Base-by-base conservation (phyloP, 2,113 vertebrate species). In the Caracal caracal region DNA sequence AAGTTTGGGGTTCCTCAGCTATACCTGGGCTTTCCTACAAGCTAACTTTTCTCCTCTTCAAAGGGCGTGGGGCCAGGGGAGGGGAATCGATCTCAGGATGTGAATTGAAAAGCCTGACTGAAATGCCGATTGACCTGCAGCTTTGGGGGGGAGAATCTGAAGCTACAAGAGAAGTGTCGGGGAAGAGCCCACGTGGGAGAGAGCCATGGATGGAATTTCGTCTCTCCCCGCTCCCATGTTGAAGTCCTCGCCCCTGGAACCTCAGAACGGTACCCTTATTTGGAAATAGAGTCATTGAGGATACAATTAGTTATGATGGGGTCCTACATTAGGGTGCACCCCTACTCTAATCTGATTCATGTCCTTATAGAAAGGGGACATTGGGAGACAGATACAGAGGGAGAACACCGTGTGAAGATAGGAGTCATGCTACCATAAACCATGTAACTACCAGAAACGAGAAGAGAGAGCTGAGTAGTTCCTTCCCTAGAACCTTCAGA, bases 11-110 rank as follows among this genome's bases (percentile, higher is more conserved):
- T 9, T 20, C 16, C 43, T 47, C n/a, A 2, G 16, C 15, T 20
- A 2, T 20, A 20, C 13, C 22, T 2, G 17, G 10, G 12, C n/a
- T 79, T 75, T 59, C 75, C 49, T 40, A 37, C 9, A 3, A 8
- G 5, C 35, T 20, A 51, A 6, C 10, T 24, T 20, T 35, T 63
- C n/a, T 68, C 63, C 49, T 71, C 63, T 78, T 47, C 10, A 10
- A 17, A 28, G 24, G 22, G 2, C 6, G 0, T 0, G 3, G 26
- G 28, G 33, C 20, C 4, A 24, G 19, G 16, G 33, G 19, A 6
- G 40, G 22, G 68, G 35, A 79, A 51, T 17, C 6, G n/a, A 47
- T 71, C 73, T 81, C 49, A 17, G 2, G 76, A 33, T 49, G 22
- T 26, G 6, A 68, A 53, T 0, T 4, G n/a, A 35, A 75, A 84